phyloP scores from a whole-genome alignment of 2,888 invertebrate genomes.

The Clunio marinus region DNA sequence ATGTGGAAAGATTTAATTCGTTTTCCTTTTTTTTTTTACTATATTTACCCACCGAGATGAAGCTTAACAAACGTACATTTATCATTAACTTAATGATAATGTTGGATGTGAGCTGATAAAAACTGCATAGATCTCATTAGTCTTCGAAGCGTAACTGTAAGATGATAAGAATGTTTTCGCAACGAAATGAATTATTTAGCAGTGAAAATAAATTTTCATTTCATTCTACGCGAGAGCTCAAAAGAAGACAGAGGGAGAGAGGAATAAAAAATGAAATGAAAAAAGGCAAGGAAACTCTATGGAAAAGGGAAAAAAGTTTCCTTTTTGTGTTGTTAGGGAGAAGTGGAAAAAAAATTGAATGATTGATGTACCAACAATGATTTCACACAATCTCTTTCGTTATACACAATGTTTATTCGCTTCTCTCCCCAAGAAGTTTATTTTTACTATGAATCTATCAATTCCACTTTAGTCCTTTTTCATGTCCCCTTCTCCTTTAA shows the following conservation, averaged over 20 bases:
- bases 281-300: no score
- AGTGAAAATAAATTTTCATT: conserved; percentile 38
- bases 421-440: background rate
- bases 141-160: conserved; percentile 11
- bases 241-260: no score
- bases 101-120: conserved; percentile 7
- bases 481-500: background rate
- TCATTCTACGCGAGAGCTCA: no score
- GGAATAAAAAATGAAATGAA: no score
- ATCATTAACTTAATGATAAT: conserved; percentile 21
- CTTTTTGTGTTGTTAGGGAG: no score
- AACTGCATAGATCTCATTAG: conserved; percentile 20
- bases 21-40: background rate
- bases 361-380: conserved; percentile 38
- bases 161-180: conserved; percentile 31
- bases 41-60: no score
- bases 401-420: background rate
- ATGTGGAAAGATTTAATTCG: background rate
- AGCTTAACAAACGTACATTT: background rate
- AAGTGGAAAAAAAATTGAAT: conserved; percentile 31
- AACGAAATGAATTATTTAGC: conserved; percentile 35
- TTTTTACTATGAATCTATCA: conserved; percentile 15
- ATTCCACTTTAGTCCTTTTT: conserved; percentile 24
- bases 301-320: no score
- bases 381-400: conserved; percentile 32